Evolutionary conservation across 2,797 vertebrate genomes (phyloP), one percentile per base, ranked within the genome.

Genomic region (Pteropus rufus): DNA sequence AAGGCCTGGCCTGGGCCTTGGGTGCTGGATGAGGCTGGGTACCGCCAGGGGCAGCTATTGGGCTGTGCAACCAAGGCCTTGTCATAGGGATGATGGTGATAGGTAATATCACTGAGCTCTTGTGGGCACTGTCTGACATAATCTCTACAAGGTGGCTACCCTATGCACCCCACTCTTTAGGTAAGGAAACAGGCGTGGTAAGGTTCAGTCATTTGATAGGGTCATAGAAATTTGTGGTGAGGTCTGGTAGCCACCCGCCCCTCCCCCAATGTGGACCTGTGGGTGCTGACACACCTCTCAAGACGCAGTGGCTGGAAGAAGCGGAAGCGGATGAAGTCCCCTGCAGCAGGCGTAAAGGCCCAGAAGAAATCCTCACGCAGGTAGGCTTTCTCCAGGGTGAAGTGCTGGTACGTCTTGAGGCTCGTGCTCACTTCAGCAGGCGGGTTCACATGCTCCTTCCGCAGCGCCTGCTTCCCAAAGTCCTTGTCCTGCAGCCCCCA

Each of bases 401-500:
- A 99, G 98, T 99, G 99, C 98, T 99, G 99, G 98, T 99, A 99
- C 19, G 99, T 99, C 99, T 99, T 99, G 98, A 99, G 99, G 98
- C 99, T 99, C 82, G 99, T 99, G 95, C 99, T 99, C 97, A 99
- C 99, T 98, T 99, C 99, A 0, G 99, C 99, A 4, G 99, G 99
- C 0, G 99, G 99, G 98, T 99, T 99, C 89, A 99, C 99, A 0
- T 99, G 99, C 93, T 99, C 99, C 93, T 99, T 99, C 87, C 99
- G 98, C 36, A 99, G 98, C 0, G 99, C 99, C 79, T 99, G 99
- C 96, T 99, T 99, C 24, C 99, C 99, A 89, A 99, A 99, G 98
- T 99, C 99, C 96, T 99, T 99, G 97, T 99, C 99, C 99, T 99
- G 97, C 76, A 81, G 4, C 18, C 11, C 2, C 3, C 58, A 46